Base-by-base conservation (phyloP, 2,888 invertebrate species). In the Coenonympha arcania region DNA sequence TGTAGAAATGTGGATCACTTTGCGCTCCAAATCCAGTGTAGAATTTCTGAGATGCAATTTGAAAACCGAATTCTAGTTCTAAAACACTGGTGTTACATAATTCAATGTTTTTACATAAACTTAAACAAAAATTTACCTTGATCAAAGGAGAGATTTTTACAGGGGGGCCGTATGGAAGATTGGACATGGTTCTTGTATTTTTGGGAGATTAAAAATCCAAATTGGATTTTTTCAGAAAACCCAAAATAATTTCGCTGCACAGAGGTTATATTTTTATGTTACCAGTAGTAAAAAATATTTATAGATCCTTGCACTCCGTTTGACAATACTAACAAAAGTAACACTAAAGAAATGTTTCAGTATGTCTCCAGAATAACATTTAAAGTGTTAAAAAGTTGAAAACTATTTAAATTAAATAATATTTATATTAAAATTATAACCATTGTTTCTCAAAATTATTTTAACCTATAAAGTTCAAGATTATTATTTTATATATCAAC, bases 61-160 rank as follows among this genome's bases (percentile, higher is more conserved):
- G 34, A 42, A 55, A 54, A 49, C 43, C 22, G 51, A 52, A 54
- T 52, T 30, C 15, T 24, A 63, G 56, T 59, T 54, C 37, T 57
- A 59, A 67, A 66, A 70, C 57, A 59, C 56, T 66, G n/a, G n/a
- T n/a, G 66, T 78, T 80, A 79, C 77, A 78, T 80, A 76, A 76
- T 71, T 57, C 50, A 45, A 40, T 41, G 15, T 39, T 39, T 13
- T 13, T 15, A 39, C 22, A 39, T 15, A 15, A 24, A 15, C 8
- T 1, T 37, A 28, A 20, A 1, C 42, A 51, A 50, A 36, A 63
- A 73, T 64, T 84, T 88, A 92, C 93, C 88, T 91, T 92, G 71
- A 95, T 95, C 49, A 94, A 79, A 44, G 95, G 94, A 43, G 94
- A 93, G 59, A 95, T 93, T 69, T 91, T 88, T 57, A 94, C 90